Percentiles rank a stretch among this genome's conserved stretches.
These are phyloP conservation scores for Argopecten irradians DNA, from an alignment of 1,140 invertebrate genomes.

Conservation along the genomic window DNA sequence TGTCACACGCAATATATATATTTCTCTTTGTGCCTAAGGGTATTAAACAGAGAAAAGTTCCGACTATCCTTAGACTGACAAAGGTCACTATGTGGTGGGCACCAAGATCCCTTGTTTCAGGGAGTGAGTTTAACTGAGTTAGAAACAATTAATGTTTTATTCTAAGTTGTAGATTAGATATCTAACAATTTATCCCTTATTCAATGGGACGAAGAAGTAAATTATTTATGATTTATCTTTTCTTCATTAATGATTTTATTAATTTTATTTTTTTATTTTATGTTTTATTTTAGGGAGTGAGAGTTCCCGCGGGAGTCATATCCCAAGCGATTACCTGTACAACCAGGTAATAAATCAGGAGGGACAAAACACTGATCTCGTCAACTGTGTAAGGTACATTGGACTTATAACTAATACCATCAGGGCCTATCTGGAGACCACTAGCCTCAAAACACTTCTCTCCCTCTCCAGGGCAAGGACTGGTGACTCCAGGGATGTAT, in stretches of 20 bases:
- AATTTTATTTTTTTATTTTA: too few relatives aligned
- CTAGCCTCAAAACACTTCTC: not conserved
- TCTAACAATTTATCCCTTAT: too few relatives aligned
- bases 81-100: too few relatives aligned
- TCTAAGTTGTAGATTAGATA: too few relatives aligned
- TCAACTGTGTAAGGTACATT: conserved; percentile 32
- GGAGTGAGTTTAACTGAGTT: too few relatives aligned
- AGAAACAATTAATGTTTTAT: not conserved
- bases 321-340: conserved; percentile 34
- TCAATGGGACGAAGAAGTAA: too few relatives aligned
- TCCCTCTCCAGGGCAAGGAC: not conserved
- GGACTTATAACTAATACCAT: conserved; percentile 16
- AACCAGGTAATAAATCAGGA: conserved; percentile 30
- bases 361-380: not conserved
- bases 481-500: not conserved
- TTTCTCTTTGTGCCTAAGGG: too few relatives aligned
- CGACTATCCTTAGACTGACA: too few relatives aligned
- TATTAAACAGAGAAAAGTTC: too few relatives aligned
- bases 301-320: not conserved
- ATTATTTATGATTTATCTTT: not conserved
- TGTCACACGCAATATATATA: too few relatives aligned
- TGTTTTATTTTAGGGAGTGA: not conserved
- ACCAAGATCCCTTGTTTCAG: too few relatives aligned
- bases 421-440: conserved; percentile 24
- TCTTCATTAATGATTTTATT: too few relatives aligned